These are phyloP conservation scores for Nothoprocta pentlandii DNA, from an alignment of 2,113 vertebrate species.

Conservation along the genomic window DNA sequence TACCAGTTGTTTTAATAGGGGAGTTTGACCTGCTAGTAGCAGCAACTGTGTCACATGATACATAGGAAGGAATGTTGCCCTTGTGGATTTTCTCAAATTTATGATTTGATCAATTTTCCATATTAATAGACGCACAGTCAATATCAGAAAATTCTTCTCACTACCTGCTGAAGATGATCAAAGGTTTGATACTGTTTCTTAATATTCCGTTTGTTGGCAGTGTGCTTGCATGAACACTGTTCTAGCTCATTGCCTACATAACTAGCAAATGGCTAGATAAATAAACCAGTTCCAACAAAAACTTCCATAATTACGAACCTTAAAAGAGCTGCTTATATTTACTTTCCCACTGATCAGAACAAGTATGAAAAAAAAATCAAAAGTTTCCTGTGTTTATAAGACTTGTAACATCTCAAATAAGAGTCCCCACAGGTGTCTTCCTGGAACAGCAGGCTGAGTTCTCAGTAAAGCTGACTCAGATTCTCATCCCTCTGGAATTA, in stretches of 20 bases:
- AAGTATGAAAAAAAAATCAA: background rate
- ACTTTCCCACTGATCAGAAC: background rate
- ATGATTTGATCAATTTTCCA: background rate
- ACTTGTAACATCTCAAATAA: background rate
- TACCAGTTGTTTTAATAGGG: background rate
- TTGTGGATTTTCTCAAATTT: background rate
- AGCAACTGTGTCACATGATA: background rate
- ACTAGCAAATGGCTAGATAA: background rate
- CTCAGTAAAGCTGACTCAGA: background rate
- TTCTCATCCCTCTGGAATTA: background rate
- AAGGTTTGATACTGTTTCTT: background rate
- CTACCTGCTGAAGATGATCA: rapidly evolving
- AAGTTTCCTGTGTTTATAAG: background rate
- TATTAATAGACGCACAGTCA: background rate
- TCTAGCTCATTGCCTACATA: background rate
- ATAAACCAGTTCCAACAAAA: background rate
- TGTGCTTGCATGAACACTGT: background rate
- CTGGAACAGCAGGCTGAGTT: background rate
- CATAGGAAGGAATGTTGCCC: background rate
- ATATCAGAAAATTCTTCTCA: background rate
- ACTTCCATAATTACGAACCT: rapidly evolving
- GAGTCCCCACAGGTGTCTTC: background rate
- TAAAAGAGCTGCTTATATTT: background rate
- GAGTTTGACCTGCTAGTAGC: background rate
- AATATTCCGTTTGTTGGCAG: background rate